These are phyloP conservation scores for Theonella swinhoei DNA, from an alignment of 37 sponge, comb jelly and placozoan species.

Conservation along the genomic window DNA sequence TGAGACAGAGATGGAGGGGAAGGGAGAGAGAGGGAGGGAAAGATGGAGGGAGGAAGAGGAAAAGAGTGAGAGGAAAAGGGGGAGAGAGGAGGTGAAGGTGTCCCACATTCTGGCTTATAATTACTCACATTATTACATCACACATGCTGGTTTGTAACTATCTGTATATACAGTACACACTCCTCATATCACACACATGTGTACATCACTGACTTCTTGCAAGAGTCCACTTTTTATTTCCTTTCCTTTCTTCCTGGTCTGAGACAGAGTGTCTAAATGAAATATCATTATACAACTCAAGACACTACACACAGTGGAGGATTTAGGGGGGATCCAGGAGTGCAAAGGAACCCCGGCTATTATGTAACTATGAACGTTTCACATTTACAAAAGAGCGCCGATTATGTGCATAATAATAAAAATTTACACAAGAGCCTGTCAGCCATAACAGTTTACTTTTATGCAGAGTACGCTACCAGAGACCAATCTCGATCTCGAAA, in stretches of 20 bases:
- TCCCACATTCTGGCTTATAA: background rate
- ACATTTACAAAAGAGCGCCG: background rate
- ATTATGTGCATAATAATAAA: too few species aligned
- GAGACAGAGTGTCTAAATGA: constrained; percentile 56
- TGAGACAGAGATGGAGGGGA: constrained; percentile 11
- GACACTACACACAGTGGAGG: background rate
- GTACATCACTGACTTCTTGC: background rate
- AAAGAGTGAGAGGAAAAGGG: background rate
- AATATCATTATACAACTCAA: background rate
- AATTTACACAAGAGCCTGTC: too few species aligned
- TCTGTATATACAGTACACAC: constrained; percentile 5
- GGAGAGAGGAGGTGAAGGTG: background rate
- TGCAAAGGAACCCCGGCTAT: too few species aligned
- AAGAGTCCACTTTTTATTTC: constrained; percentile 39
- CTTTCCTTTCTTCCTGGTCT: constrained; percentile 64
- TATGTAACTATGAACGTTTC: too few species aligned
- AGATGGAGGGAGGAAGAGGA: too few species aligned
- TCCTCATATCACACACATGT: constrained; percentile 37
- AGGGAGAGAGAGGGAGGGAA: too few species aligned
- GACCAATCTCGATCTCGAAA: too few species aligned
- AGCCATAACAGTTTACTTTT: too few species aligned
- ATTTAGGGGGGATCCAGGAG: too few species aligned
- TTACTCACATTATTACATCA: too few species aligned
- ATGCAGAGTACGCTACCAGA: too few species aligned
- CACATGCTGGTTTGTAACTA: background rate